phyloP scores from a whole-genome alignment of 2,888 invertebrate genomes.

The Thecophora atra region DNA sequence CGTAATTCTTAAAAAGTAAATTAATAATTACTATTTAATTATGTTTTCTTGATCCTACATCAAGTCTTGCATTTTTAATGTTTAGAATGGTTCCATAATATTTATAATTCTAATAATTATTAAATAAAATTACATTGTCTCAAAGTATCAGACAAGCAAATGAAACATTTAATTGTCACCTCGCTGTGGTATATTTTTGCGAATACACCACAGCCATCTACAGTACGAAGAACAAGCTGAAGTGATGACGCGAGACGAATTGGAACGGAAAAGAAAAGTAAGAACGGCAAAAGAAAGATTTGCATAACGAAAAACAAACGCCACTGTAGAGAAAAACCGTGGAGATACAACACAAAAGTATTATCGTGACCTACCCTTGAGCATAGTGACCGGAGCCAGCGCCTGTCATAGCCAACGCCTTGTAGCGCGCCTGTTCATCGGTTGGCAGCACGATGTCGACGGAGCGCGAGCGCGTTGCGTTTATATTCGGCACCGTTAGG shows the following conservation, averaged over 20 bases:
- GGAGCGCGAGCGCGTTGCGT: constrained; percentile 79
- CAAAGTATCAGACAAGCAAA: no score
- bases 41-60: no score
- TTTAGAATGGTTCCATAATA: no score
- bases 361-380: constrained; percentile 55
- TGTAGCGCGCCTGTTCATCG: constrained; percentile 84
- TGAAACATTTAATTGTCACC: no score
- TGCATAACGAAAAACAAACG: background rate
- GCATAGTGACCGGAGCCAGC: constrained; percentile 60
- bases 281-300: background rate
- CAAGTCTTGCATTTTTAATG: no score
- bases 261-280: background rate
- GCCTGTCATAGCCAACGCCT: constrained; percentile 79
- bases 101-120: no score
- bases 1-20: no score
- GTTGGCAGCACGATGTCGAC: constrained; percentile 90
- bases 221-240: background rate
- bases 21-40: no score
- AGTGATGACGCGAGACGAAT: background rate
- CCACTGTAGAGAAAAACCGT: constrained; percentile 6
- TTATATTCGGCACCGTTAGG: constrained; percentile 77
- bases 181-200: no score
- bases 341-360: constrained; percentile 25
- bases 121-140: no score
- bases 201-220: background rate